Base-by-base conservation (phyloP, 2,888 invertebrate species). In the Entomobrya multifasciata region DNA sequence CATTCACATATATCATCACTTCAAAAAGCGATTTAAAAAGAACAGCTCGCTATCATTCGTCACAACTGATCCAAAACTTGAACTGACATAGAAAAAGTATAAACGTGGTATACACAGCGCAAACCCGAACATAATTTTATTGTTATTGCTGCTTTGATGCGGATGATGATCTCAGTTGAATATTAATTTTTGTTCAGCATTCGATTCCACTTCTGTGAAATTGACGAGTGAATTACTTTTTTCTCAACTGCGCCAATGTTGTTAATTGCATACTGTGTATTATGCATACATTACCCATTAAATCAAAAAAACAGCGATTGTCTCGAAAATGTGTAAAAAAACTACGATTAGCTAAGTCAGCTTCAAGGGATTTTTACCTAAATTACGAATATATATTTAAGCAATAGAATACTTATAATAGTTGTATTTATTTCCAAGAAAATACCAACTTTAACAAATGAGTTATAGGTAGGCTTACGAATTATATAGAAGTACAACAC, bases 281-380 rank as follows among this genome's bases (percentile, higher is more conserved):
- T 36, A 36, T 36, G 36, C 36, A 36, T 36, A 36, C 57, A 62
- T 62, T 82, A 30, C 60, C 15, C 72, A 60, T 41, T 57, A 85
- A 85, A 85, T 78, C 27, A 49, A 47, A 49, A 47, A 76, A 76
- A 76, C 27, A 70, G 78, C 60, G 52, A 85, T 85, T 85, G 78
- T 85, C 70, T 47, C 77, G 60, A 84, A 84, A 70, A 41, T 55
- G 77, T 77, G 84, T 84, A 67, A 84, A 84, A n/a, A n/a, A 84
- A 52, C 72, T 52, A 25, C 70, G 72, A 72, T 72, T 72, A 74
- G 27, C 36, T 30, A 74, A 36, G 36, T 74, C 55, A 74, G 74
- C 52, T 55, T 30, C 15, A 30, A 55, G 55, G 74, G 30, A 30
- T 74, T 52, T 55, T 6, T 4, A 36, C 36, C 4, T 36, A 36